Evolutionary conservation across 2,888 invertebrate genomes (phyloP).

Genomic region (Cybosia mesomella): DNA sequence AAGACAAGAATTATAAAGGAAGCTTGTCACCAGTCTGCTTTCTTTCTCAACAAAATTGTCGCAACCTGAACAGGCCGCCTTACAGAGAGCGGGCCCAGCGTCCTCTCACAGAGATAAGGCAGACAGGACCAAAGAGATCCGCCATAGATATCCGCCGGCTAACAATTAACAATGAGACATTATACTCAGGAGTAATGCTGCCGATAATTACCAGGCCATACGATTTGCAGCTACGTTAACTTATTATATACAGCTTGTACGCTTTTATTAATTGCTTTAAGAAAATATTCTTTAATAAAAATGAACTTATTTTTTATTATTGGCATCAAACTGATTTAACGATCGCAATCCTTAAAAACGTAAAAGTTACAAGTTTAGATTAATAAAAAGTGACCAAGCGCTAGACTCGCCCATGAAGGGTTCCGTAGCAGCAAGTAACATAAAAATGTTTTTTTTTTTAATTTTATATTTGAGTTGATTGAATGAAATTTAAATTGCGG

Average conservation of each 20-base stretch:
- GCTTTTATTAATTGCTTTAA: constrained; percentile 45
- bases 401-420: no score
- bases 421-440: no score
- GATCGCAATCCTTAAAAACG: not conserved
- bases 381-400: no score
- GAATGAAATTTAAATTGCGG: no score
- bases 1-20: not conserved
- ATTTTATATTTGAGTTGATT: no score
- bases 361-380: no score
- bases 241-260: constrained; percentile 69
- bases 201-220: constrained; percentile 80
- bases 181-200: constrained; percentile 78
- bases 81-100: constrained; percentile 57
- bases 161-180: constrained; percentile 87
- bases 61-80: constrained; percentile 51
- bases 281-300: constrained; percentile 28
- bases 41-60: constrained; percentile 30
- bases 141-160: constrained; percentile 74
- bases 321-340: not conserved
- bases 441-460: no score
- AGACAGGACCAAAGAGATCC: constrained; percentile 83
- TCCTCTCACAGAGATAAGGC: constrained; percentile 74
- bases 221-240: constrained; percentile 72
- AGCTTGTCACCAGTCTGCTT: not conserved
- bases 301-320: not conserved